Base-by-base conservation (phyloP, 2,888 invertebrate species). In the Sthenelais limicola region DNA sequence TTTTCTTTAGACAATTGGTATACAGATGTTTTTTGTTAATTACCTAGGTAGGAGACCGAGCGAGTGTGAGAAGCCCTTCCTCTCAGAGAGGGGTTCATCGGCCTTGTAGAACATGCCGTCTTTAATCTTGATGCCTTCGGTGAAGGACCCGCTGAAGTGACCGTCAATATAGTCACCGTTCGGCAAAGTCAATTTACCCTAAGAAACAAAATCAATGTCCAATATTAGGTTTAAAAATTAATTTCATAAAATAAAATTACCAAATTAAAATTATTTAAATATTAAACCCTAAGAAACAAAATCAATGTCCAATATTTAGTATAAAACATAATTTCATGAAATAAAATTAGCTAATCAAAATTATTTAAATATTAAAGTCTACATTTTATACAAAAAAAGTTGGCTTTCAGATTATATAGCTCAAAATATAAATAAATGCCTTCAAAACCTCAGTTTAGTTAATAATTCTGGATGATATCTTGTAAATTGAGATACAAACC, bases 91-190 rank as follows among this genome's bases (percentile, higher is more conserved):
- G 1, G 72, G 75, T 24, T 77, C 74, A 1, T 62, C 28, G 9
- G 90, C 88, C 81, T 91, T 91, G 43, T 86, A 83, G 28, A 91
- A 90, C 24, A 90, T 89, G 66, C 94, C 95, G 69, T 92, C 92
- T 28, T 62, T 62, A 74, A 96, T 92, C 88, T 93, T 93, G 18
- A 94, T 91, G 0, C 93, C 93, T 77, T 93, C 93, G 49, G 92
- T 92, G 92, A 93, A 93, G 0, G 84, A 81, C 0, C 94, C 94
- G 77, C 90, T 91, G 76, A 94, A 90, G 26, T 90, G 90, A 0
- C 94, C 94, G 82, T 94, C 94, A 67, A 94, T 91, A 77, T 90
- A 90, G 82, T 93, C 93, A 0, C 93, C 93, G 73, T 92, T 92
- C n/a, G 93, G 92, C 86, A 95, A 92, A 0, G 92, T 94, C 68